Percentiles rank a stretch among this genome's conserved stretches.
Conservation (phyloP, 2,113 vertebrate genomes). For the Turdus rufiventris region DNA sequence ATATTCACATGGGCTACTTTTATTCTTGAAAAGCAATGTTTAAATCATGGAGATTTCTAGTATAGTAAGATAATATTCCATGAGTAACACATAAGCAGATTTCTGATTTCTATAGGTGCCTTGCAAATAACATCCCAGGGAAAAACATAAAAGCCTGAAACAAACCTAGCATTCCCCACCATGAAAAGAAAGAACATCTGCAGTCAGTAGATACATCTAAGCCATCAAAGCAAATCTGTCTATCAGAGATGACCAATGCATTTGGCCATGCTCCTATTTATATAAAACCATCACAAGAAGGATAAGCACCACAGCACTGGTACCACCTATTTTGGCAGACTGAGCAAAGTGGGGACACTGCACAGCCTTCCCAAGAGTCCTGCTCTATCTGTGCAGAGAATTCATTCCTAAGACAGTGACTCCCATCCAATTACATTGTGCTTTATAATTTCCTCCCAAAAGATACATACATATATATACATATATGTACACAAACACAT, state of each 20-base stretch:
- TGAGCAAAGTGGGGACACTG: neutral
- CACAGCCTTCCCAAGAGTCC: neutral
- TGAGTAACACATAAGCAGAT: neutral
- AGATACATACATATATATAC: neutral
- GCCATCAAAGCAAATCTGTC: neutral
- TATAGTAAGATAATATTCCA: neutral
- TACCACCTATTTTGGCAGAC: neutral
- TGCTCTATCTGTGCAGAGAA: neutral
- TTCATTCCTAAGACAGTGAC: neutral
- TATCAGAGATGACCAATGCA: neutral
- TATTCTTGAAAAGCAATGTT: neutral
- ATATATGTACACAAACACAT: neutral
- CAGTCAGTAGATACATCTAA: neutral
- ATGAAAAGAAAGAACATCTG: neutral
- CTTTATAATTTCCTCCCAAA: neutral
- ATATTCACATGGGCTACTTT: neutral
- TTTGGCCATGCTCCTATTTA: fast-evolving
- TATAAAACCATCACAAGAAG: neutral
- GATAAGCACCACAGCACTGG: neutral
- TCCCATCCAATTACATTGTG: neutral
- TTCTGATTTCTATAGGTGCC: neutral
- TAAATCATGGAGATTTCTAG: neutral
- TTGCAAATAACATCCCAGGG: neutral
- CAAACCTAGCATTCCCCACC: neutral
- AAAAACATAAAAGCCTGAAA: neutral